These are phyloP conservation scores for Pterostichus madidus DNA, from an alignment of 2,888 invertebrate genomes.

Conservation along the genomic window DNA sequence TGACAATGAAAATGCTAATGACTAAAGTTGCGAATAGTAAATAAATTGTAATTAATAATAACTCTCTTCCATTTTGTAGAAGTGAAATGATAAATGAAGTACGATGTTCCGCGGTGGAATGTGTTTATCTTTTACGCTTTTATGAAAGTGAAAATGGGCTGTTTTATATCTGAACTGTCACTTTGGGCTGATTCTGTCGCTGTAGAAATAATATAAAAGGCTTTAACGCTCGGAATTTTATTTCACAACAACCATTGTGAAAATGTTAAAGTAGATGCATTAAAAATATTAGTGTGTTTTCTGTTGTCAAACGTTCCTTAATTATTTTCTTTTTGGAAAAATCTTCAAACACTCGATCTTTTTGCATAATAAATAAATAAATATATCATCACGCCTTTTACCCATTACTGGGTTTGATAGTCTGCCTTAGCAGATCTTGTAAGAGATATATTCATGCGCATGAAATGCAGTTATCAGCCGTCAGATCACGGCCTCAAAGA, in stretches of 20 bases:
- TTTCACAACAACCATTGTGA: background rate
- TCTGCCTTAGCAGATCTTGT: too few relatives aligned
- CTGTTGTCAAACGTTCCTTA: background rate
- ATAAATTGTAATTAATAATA: too few relatives aligned
- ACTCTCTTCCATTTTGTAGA: too few relatives aligned
- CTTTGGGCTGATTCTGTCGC: conserved; percentile 15
- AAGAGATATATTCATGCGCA: too few relatives aligned
- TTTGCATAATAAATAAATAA: too few relatives aligned
- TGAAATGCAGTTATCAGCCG: too few relatives aligned
- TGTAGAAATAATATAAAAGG: conserved; percentile 32
- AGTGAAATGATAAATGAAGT: conserved; percentile 26
- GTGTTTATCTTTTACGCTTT: conserved; percentile 31
- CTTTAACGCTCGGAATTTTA: background rate
- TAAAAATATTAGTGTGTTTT: background rate
- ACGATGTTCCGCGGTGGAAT: conserved; percentile 7
- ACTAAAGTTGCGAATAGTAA: too few relatives aligned
- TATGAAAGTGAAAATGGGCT: conserved; percentile 42
- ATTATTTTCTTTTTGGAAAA: background rate
- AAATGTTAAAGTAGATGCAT: background rate
- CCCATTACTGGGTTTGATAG: too few relatives aligned
- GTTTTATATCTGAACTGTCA: conserved; percentile 43
- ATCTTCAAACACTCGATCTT: too few relatives aligned
- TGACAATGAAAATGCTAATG: too few relatives aligned
- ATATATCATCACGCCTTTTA: background rate
- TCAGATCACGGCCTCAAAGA: too few relatives aligned